Percentiles rank a stretch among this genome's conserved stretches.
These are phyloP conservation scores for Chrysogorgia sp. DNA, from an alignment of 92 coral and sea anemone genomes.

Conservation along the genomic window DNA sequence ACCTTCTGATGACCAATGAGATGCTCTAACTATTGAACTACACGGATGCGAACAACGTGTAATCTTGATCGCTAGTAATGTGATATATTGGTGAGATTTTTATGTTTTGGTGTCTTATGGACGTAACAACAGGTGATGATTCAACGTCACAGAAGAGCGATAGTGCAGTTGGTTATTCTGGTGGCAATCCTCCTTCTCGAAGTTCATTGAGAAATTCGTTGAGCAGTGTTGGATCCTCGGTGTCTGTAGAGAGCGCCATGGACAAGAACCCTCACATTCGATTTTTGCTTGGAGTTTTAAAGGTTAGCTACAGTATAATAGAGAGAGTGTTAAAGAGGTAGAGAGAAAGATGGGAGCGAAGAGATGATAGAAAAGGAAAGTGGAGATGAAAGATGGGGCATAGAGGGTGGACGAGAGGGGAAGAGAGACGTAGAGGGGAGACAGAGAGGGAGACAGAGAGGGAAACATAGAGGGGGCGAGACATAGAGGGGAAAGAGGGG, in stretches of 20 bases:
- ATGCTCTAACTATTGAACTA: no score
- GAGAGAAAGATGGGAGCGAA: neutral
- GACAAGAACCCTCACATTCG: slow-evolving; percentile 35
- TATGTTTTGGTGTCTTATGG: no score
- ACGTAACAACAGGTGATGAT: slow-evolving; percentile 7
- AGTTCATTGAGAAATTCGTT: slow-evolving; percentile 17
- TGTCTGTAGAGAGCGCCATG: slow-evolving; percentile 34
- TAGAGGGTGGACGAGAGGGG: neutral
- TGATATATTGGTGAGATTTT: no score
- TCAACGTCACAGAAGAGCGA: slow-evolving; percentile 5
- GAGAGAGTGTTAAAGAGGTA: neutral
- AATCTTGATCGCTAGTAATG: no score
- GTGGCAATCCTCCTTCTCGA: slow-evolving; percentile 3
- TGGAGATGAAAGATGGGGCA: neutral
- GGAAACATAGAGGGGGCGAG: neutral
- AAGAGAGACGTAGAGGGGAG: neutral
- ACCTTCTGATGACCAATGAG: no score
- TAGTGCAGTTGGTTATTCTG: slow-evolving; percentile 2
- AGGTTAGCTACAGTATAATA: neutral
- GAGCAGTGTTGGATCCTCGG: slow-evolving; percentile 30
- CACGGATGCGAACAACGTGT: no score
- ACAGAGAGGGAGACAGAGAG: neutral
- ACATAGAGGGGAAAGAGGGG: neutral
- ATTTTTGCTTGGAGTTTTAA: slow-evolving; percentile 38
- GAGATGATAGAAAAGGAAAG: neutral